Conservation (phyloP, 2,888 invertebrate species). For the Sycophila texana region DNA sequence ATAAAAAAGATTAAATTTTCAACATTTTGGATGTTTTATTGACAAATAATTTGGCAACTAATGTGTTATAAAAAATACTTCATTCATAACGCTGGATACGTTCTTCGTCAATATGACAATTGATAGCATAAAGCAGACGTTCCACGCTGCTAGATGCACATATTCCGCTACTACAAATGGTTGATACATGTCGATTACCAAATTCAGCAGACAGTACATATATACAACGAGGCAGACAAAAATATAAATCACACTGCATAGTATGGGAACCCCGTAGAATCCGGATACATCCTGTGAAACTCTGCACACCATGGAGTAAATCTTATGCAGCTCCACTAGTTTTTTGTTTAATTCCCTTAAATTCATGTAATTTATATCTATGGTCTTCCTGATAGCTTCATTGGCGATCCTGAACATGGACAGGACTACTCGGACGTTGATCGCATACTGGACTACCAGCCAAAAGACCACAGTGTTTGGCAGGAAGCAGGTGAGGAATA, state of each 20-base stretch:
- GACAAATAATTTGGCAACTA: too few relatives aligned
- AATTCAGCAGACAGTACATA: slow-evolving; percentile 18
- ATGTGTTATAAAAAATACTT: slow-evolving; percentile 17
- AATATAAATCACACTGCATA: slow-evolving; percentile 5
- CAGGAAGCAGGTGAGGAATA: too few relatives aligned
- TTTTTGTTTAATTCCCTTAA: not conserved
- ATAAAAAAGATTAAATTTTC: too few relatives aligned
- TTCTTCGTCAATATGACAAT: slow-evolving; percentile 15
- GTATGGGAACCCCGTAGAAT: slow-evolving; percentile 24
- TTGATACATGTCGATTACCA: not conserved
- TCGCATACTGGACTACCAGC: slow-evolving; percentile 29
- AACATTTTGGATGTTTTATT: too few relatives aligned
- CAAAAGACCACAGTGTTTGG: slow-evolving; percentile 20
- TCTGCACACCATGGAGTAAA: slow-evolving; percentile 1
- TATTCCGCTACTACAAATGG: slow-evolving; percentile 4
- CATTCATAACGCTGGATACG: not conserved
- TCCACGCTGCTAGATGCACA: not conserved
- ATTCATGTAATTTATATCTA: not conserved
- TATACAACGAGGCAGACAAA: slow-evolving; percentile 27
- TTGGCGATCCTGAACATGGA: slow-evolving; percentile 24
- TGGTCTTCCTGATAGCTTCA: not conserved
- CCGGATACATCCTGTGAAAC: not conserved
- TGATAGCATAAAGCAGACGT: slow-evolving; percentile 1
- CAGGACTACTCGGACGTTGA: slow-evolving; percentile 1
- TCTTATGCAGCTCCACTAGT: slow-evolving; percentile 9